phyloP scores from a whole-genome alignment of 2,113 vertebrate species.

The Malurus melanocephalus region DNA sequence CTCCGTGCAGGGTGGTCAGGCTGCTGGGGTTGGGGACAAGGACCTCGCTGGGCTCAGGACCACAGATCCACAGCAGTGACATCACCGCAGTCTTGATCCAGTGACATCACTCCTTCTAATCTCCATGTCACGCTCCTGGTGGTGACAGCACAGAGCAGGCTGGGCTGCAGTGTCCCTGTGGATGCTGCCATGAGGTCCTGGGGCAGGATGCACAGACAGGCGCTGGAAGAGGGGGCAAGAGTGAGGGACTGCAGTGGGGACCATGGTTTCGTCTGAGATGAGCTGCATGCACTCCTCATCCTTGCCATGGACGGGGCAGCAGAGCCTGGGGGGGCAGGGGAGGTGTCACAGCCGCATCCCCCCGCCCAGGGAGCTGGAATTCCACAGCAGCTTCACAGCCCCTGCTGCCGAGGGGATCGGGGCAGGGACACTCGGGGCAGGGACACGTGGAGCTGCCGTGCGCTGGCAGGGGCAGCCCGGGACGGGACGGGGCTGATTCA shows the following conservation, averaged over 20 bases:
- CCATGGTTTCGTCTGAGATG: rapidly evolving
- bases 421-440: not conserved
- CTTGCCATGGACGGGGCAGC: rapidly evolving
- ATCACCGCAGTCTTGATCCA: not conserved
- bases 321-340: not conserved
- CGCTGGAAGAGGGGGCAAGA: not conserved
- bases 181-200: not conserved
- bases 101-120: not conserved
- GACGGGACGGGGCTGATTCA: not conserved
- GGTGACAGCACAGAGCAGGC: not conserved
- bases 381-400: rapidly evolving
- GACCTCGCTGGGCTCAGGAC: rapidly evolving
- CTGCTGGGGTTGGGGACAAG: not conserved
- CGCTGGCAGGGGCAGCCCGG: not conserved
- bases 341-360: not conserved
- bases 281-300: not conserved
- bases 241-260: too few relatives aligned
- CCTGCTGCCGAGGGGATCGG: not conserved
- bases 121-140: rapidly evolving
- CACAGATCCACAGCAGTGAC: rapidly evolving
- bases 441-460: rapidly evolving
- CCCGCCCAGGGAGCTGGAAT: not conserved
- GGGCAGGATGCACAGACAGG: rapidly evolving
- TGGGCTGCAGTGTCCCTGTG: not conserved
- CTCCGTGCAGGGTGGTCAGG: not conserved